Conservation (phyloP, 2,113 vertebrate genomes). For the Phrynocephalus versicolor region DNA sequence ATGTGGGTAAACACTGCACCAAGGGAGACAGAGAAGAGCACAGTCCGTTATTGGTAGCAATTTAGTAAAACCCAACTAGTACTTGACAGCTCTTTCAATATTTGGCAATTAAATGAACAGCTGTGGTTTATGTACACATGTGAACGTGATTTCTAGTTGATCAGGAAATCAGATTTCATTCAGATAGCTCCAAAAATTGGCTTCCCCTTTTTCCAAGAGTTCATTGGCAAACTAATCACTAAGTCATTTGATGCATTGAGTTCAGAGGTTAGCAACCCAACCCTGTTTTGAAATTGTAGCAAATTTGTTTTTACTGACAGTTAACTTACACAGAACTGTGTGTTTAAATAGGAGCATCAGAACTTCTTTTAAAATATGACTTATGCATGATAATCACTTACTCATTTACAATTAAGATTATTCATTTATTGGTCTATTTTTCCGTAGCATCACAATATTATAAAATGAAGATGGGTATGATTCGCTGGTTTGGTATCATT, state of each 20-base stretch:
- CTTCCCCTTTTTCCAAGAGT: constrained; percentile 39
- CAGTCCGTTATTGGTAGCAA: constrained; percentile 41
- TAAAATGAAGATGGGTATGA: neutral
- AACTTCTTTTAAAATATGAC: constrained; percentile 56
- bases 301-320: constrained; percentile 62
- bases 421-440: constrained; percentile 35
- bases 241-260: constrained; percentile 20
- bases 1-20: constrained; percentile 33
- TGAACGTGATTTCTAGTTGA: constrained; percentile 38
- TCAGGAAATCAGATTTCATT: constrained; percentile 44
- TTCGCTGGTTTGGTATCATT: too few species aligned
- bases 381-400: constrained; percentile 59
- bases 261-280: constrained; percentile 12
- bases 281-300: constrained; percentile 30
- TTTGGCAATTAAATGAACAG: constrained; percentile 37
- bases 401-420: constrained; percentile 70
- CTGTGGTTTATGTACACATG: neutral
- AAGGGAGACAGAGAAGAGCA: constrained; percentile 43
- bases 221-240: constrained; percentile 29
- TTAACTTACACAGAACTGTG: constrained; percentile 65
- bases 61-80: constrained; percentile 14
- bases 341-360: constrained; percentile 52
- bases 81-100: constrained; percentile 37
- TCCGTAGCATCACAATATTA: constrained; percentile 34
- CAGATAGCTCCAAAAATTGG: neutral